Base-by-base conservation (phyloP, 2,797 vertebrate genomes). In the Epinephelus malabaricus region DNA sequence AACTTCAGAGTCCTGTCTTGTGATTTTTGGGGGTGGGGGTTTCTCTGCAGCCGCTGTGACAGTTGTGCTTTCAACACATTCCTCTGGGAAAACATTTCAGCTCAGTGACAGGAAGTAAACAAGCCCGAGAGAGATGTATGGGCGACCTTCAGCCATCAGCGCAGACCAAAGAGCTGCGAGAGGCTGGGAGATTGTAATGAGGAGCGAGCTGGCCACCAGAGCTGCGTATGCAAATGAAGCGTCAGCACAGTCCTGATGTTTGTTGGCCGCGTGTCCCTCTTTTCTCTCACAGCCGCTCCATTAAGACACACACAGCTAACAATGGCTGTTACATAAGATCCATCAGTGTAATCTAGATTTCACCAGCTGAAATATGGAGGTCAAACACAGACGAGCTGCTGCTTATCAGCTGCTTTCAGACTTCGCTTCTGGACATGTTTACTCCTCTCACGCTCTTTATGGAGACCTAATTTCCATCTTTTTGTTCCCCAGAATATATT, bases 51-150 rank as follows among this genome's bases (percentile, higher is more conserved):
- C 30, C 8, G 13, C 72, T 12, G 55, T 25, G 23, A 55, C 55
- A 27, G 38, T 21, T 11, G 25, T 69, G 19, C 59, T 64, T 53
- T 38, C 58, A 21, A 13, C 50, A 50, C 43, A 75, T 47, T 79
- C 76, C 70, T 67, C 17, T 15, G 76, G 71, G 63, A 27, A 47
- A 79, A 77, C 64, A 18, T 49, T 27, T 71, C 51, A 56, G 49
- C 49, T 45, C 53, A 5, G 0, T 76, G 78, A 78, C 81, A 76
- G 81, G 54, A 67, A 56, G 70, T 81, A 80, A 81, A 83, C 81
- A 75, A 67, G 53, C 15, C 18, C 11, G 21, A 23, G 23, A 38
- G 46, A 27, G 66, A 67, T 6, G 55, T 54, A 34, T 34, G 47
- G 0, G 27, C 19, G 56, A 82, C 79, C 69, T 79, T 79, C 58